phyloP scores from a whole-genome alignment of 2,888 invertebrate genomes.

The Octodonta nipae region DNA sequence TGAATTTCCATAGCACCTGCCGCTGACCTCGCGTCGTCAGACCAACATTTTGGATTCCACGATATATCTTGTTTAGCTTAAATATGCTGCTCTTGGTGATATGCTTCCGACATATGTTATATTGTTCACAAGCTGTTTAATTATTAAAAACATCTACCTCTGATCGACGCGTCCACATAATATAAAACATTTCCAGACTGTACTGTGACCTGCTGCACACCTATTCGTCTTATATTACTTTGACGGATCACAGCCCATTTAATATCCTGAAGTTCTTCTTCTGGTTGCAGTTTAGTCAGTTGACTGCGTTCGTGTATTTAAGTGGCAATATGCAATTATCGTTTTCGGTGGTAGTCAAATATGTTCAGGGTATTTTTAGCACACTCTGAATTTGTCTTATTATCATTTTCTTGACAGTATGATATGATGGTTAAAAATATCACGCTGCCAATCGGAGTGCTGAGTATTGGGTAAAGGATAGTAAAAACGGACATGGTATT shows the following conservation, averaged over 20 bases:
- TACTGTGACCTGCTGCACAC: not conserved
- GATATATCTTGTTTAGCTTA: too few relatives aligned
- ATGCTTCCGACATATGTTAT: constrained; percentile 1
- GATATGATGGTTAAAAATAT: not conserved
- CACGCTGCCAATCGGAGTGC: not conserved
- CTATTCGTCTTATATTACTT: not conserved
- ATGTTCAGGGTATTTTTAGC: not conserved
- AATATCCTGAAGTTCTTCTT: not conserved
- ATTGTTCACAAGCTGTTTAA: not conserved
- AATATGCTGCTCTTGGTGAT: too few relatives aligned
- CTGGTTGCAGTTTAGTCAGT: not conserved
- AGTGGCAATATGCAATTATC: constrained; percentile 1
- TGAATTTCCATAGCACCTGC: too few relatives aligned
- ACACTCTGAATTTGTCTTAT: not conserved
- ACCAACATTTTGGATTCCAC: too few relatives aligned
- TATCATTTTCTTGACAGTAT: not conserved
- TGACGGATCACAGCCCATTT: not conserved
- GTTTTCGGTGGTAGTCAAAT: not conserved
- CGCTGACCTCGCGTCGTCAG: too few relatives aligned
- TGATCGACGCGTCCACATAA: not conserved
- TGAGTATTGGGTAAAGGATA: too few relatives aligned
- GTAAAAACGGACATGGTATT: too few relatives aligned
- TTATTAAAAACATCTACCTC: not conserved
- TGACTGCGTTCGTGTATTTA: not conserved
- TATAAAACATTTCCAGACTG: constrained; percentile 1